Evolutionary conservation across 1,140 invertebrate species (phyloP).

Genomic region (Cheumatopsyche charites): DNA sequence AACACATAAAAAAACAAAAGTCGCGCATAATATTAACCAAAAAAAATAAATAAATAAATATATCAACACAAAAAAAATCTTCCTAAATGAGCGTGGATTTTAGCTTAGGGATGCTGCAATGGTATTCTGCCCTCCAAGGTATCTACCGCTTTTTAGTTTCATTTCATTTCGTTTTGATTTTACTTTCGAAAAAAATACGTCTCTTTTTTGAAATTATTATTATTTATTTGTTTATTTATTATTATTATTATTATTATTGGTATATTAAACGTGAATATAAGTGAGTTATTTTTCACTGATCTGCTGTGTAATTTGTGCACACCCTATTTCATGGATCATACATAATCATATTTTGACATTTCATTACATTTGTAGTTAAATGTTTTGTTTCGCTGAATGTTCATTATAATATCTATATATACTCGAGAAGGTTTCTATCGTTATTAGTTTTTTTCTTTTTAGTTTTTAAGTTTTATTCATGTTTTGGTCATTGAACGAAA

Average conservation of each 20-base stretch:
- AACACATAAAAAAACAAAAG: not conserved
- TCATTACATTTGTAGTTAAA: slow-evolving; percentile 33
- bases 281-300: slow-evolving; percentile 37
- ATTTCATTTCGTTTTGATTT: slow-evolving; percentile 29
- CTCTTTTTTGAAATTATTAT: too few relatives aligned
- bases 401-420: slow-evolving; percentile 11
- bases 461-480: too few relatives aligned
- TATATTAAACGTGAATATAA: not conserved
- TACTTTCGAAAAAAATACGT: too few relatives aligned
- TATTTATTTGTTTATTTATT: too few relatives aligned
- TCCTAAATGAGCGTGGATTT: slow-evolving; percentile 43
- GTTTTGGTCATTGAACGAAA: too few relatives aligned
- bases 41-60: not conserved
- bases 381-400: slow-evolving; percentile 41
- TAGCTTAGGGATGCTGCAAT: slow-evolving; percentile 46
- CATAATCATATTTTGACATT: slow-evolving; percentile 18
- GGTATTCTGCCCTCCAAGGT: slow-evolving; percentile 46
- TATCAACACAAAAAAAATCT: not conserved
- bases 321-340: slow-evolving; percentile 34
- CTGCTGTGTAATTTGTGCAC: slow-evolving; percentile 43
- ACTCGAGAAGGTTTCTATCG: too few relatives aligned
- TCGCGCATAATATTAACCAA: slow-evolving; percentile 11
- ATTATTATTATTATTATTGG: too few relatives aligned
- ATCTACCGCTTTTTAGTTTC: slow-evolving; percentile 46
- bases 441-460: too few relatives aligned